Base-by-base conservation (phyloP, 30 jellyfish, hydroid and myxozoan genomes). In the Aurelia sp. region DNA sequence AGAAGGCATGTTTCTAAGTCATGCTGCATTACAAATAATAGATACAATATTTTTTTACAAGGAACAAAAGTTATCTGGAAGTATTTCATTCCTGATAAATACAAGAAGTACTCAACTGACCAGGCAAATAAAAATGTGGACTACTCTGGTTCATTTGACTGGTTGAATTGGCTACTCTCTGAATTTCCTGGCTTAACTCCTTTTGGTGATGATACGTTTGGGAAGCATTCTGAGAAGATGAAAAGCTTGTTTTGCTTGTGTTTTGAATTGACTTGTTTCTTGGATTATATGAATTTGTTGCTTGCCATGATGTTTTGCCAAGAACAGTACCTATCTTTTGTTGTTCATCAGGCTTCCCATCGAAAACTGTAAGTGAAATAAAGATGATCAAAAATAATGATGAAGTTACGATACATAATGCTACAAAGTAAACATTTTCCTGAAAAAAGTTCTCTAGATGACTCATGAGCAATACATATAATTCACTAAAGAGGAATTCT, bases 81-180 rank as follows among this genome's bases (percentile, higher is more conserved):
- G 13, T 9, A 6, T 6, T 61, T 18, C 55, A 19, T 19, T 3
- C 50, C 55, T 5, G 55, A 44, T 40, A 10, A 21, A 27, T 65
- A 65, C 33, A 16, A 19, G 22, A 27, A 4, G 18, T 65, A 15
- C 76, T 65, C 33, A 18, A 27, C 20, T 22, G 6, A 21, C 20
- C 91, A 55, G 91, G 91, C 40, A 82, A 69, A 31, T 82, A 82
- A 51, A 82, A 82, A n/a, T 82, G 91, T 20, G 91, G 81, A 50
- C 91, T 82, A 27, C 86, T 70, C 40, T 82, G 73, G 55, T 19
- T 82, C 85, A 66, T 81, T 13, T 55, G 78, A n/a, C 11, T 53
- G 6, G 68, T 37, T 9, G 77, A 17, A 8, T 81, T 66, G 3
- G 81, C 65, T 10, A 17, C 81, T 30, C 75, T 18, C 30, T 75